Evolutionary conservation across 2,888 invertebrate species (phyloP).

Genomic region (Stenichneumon culpator): DNA sequence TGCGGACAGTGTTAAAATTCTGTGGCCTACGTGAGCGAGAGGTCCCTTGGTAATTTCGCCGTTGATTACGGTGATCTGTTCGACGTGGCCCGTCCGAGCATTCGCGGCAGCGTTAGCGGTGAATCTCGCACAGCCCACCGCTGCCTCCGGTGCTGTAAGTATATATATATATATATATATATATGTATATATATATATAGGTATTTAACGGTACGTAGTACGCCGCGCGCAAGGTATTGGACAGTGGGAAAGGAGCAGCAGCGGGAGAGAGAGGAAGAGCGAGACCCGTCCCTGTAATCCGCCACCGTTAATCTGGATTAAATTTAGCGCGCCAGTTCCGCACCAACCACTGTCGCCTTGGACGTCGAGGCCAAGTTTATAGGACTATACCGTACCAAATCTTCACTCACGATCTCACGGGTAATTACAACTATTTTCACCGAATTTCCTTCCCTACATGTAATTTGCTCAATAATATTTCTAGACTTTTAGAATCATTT

Average conservation of each 20-base stretch:
- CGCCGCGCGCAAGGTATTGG: constrained; percentile 9
- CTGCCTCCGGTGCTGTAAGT: constrained; percentile 9
- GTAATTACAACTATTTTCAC: neutral
- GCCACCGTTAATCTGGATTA: constrained; percentile 79
- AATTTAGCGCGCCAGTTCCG: constrained; percentile 73
- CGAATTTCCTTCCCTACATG: neutral
- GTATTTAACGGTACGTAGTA: constrained; percentile 2
- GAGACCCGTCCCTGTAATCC: constrained; percentile 75
- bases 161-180: neutral
- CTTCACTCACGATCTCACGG: constrained; percentile 1
- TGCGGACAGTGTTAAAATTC: constrained; percentile 14
- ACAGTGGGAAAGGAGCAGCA: neutral
- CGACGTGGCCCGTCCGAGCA: constrained; percentile 33
- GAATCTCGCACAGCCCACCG: constrained; percentile 1
- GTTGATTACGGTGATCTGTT: constrained; percentile 74
- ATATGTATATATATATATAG: neutral
- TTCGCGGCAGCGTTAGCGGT: constrained; percentile 36
- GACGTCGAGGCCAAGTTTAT: constrained; percentile 59
- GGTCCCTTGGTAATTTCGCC: constrained; percentile 62
- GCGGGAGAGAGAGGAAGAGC: constrained; percentile 38
- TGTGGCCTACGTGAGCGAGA: neutral
- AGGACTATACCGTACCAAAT: neutral
- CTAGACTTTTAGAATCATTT: neutral
- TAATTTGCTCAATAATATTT: neutral
- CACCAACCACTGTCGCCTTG: constrained; percentile 39